phyloP scores from a whole-genome alignment of 2,888 invertebrate genomes.

The Acrobasis consociella region DNA sequence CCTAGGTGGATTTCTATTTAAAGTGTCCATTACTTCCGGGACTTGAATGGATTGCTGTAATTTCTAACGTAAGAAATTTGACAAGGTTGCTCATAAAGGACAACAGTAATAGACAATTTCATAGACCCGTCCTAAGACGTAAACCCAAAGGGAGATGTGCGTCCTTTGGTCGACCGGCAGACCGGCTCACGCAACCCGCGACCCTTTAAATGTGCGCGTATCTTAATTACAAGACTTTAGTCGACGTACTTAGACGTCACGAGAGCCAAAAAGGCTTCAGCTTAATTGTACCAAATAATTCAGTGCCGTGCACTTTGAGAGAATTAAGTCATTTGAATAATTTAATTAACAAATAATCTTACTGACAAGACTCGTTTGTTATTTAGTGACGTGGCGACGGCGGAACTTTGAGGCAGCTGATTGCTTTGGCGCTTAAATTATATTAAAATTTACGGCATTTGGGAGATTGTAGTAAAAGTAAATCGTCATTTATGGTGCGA shows the following conservation, averaged over 20 bases:
- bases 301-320: slow-evolving; percentile 59
- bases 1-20: neutral
- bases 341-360: slow-evolving; percentile 63
- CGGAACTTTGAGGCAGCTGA: slow-evolving; percentile 38
- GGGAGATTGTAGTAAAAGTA: neutral
- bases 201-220: slow-evolving; percentile 34
- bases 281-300: slow-evolving; percentile 64
- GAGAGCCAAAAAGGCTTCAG: slow-evolving; percentile 51
- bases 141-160: neutral
- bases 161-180: neutral
- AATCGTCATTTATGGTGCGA: slow-evolving; percentile 34
- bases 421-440: slow-evolving; percentile 27
- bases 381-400: slow-evolving; percentile 42
- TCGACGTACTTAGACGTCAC: slow-evolving; percentile 46
- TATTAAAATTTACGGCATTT: neutral
- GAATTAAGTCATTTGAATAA: slow-evolving; percentile 62
- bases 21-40: neutral
- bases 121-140: slow-evolving; percentile 1
- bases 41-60: slow-evolving; percentile 6
- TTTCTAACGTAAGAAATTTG: slow-evolving; percentile 2
- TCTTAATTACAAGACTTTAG: slow-evolving; percentile 46
- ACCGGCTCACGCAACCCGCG: slow-evolving; percentile 11
- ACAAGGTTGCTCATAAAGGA: neutral
- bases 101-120: slow-evolving; percentile 9
- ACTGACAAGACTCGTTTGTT: slow-evolving; percentile 51